Percentiles rank a stretch among this genome's conserved stretches.
phyloP scores from a whole-genome alignment of 2,113 vertebrate species.

The Muntiacus muntjak region DNA sequence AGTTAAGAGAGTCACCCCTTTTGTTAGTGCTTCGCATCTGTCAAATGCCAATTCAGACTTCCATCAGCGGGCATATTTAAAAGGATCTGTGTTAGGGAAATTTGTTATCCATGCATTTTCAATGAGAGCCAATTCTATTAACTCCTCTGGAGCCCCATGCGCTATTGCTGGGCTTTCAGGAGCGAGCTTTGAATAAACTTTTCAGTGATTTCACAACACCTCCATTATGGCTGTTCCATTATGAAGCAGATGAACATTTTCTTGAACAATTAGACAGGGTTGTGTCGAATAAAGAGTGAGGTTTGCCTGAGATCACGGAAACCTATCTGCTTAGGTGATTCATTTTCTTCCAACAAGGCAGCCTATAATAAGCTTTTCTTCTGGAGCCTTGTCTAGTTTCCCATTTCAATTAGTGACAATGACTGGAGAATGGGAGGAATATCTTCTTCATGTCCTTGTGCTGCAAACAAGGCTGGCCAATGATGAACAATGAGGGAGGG shows the following conservation, averaged over 20 bases:
- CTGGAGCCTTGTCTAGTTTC: constrained; percentile 83
- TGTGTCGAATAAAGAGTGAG: constrained; percentile 79
- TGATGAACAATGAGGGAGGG: constrained; percentile 60
- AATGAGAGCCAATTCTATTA: constrained; percentile 82
- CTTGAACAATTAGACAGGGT: constrained; percentile 82
- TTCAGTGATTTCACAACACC: constrained; percentile 83
- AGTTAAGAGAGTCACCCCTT: constrained; percentile 55
- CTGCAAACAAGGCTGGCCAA: constrained; percentile 77
- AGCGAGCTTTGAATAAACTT: constrained; percentile 85
- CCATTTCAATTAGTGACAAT: constrained; percentile 83
- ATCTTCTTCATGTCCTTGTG: constrained; percentile 83
- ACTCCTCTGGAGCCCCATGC: constrained; percentile 77
- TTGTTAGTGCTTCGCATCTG: constrained; percentile 42
- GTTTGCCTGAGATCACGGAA: constrained; percentile 82
- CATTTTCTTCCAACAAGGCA: constrained; percentile 85
- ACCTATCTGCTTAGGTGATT: constrained; percentile 85
- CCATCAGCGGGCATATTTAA: constrained; percentile 62
- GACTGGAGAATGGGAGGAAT: constrained; percentile 78
- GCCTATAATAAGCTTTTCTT: constrained; percentile 86
- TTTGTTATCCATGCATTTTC: constrained; percentile 80
- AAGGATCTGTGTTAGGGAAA: constrained; percentile 68
- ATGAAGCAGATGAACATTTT: constrained; percentile 86
- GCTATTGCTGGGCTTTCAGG: constrained; percentile 77
- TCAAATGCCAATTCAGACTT: constrained; percentile 68
- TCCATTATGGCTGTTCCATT: constrained; percentile 81